Evolutionary conservation across 2,888 invertebrate species (phyloP), one percentile per base, ranked within the genome.

Genomic region (Tachina lurida): DNA sequence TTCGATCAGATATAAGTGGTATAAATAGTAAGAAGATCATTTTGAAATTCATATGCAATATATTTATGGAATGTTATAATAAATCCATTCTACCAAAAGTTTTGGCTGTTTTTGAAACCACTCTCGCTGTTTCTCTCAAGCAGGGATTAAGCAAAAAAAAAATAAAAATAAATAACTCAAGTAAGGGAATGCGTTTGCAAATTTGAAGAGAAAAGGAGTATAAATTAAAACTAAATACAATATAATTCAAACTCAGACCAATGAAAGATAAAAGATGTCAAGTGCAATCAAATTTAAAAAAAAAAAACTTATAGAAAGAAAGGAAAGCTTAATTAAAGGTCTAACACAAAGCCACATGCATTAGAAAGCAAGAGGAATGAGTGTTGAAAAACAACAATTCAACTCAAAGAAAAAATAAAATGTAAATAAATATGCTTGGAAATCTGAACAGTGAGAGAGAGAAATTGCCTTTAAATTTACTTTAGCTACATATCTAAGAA

Each of bases 241-340:
- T 22, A 10, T 73, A 62, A 76, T 78, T 31, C 60, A 65, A 83
- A 58, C 68, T 22, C 54, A 47, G 31, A 79, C 15, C 45, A 73
- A 41, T 47, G 7, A 67, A 68, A 67, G 43, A 43, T 10, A 74
- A 52, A 45, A 17, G 52, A 54, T 45, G 49, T 45, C 52, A 68
- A 19, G 12, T 15, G 10, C 47, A 68, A 15, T 39, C 9, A 52
- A 54, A 17, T 15, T 39, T 39, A 39, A 19, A 8, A 31, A 31
- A 54, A 65, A 22, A 0, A 31, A 19, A 12, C 12, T 0, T 13
- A 41, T 52, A 31, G 22, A 17, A 65, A n/a, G n/a, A 1, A 3
- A 15, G 12, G 22, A 8, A 58, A 31, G 31, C 43, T 67, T 77
- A 73, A 68, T 83, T 67, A 77, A 60, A n/a, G 49, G 58, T 62